Conservation (phyloP, 2,797 vertebrate species). For the Lindbergichthys nudifrons region DNA sequence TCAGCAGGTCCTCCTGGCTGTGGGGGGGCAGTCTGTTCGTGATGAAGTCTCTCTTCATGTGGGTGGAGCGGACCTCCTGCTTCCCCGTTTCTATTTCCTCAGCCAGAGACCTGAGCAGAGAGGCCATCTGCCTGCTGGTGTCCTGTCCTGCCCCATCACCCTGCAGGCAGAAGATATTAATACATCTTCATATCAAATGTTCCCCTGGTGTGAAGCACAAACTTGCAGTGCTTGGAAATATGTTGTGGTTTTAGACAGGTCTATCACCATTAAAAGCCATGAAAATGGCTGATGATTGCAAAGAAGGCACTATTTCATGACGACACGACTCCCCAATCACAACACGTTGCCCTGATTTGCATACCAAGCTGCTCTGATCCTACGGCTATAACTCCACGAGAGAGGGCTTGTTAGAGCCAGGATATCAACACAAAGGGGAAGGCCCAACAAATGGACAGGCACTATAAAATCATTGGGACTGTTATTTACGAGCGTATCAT, state of each 20-base stretch:
- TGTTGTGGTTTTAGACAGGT: not conserved
- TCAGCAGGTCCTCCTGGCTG: constrained; percentile 53
- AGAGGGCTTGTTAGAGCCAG: not conserved
- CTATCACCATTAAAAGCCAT: not conserved
- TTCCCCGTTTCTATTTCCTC: constrained; percentile 80
- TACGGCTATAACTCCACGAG: not conserved
- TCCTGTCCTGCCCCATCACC: constrained; percentile 64
- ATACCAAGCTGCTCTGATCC: not conserved
- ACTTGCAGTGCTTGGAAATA: not conserved
- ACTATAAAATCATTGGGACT: not conserved
- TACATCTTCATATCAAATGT: not conserved
- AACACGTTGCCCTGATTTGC: not conserved
- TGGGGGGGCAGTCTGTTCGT: constrained; percentile 88
- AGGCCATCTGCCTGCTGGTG: constrained; percentile 71
- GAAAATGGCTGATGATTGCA: not conserved
- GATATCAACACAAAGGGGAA: no score
- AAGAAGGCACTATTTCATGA: not conserved
- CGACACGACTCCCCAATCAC: not conserved
- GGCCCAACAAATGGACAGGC: not conserved
- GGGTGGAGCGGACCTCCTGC: constrained; percentile 79
- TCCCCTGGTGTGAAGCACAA: not conserved
- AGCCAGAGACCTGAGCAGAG: constrained; percentile 85
- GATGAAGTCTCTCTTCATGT: constrained; percentile 93
- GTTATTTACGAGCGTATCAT: no score
- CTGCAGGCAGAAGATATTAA: constrained; percentile 66